Evolutionary conservation across 2,113 vertebrate genomes (phyloP).

Genomic region (Oncorhynchus kisutch): DNA sequence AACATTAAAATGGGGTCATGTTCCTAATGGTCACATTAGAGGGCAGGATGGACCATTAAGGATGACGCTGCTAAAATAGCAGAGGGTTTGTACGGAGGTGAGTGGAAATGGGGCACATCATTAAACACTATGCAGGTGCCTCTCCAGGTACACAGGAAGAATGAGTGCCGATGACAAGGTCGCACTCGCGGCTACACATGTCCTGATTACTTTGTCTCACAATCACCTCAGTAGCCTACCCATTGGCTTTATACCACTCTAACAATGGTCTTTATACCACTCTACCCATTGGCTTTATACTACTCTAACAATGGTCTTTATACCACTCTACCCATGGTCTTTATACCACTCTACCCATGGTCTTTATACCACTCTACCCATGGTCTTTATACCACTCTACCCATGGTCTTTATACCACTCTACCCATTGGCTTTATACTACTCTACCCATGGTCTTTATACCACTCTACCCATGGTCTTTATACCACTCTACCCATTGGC

Average conservation of each 20-base stretch:
- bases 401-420: too few species aligned
- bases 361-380: background rate
- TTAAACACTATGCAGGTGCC: slow-evolving; percentile 51
- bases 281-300: background rate
- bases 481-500: background rate
- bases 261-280: background rate
- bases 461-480: background rate
- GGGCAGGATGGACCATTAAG: slow-evolving; percentile 68
- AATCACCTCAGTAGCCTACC: slow-evolving; percentile 29
- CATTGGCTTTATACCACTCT: background rate
- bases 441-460: background rate
- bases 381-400: background rate
- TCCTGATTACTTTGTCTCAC: slow-evolving; percentile 69
- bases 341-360: background rate
- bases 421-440: too few species aligned
- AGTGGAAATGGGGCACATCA: slow-evolving; percentile 66
- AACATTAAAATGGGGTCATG: slow-evolving; percentile 61
- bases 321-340: too few species aligned
- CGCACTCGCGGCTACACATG: slow-evolving; percentile 70
- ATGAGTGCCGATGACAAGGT: slow-evolving; percentile 70
- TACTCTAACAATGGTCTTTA: too few species aligned
- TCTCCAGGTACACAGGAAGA: slow-evolving; percentile 62
- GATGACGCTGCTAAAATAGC: slow-evolving; percentile 60
- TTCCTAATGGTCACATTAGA: slow-evolving; percentile 64
- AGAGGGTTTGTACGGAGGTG: slow-evolving; percentile 47